These are phyloP conservation scores for Leptoclinus maculatus DNA, from an alignment of 2,797 vertebrate genomes.

Conservation along the genomic window DNA sequence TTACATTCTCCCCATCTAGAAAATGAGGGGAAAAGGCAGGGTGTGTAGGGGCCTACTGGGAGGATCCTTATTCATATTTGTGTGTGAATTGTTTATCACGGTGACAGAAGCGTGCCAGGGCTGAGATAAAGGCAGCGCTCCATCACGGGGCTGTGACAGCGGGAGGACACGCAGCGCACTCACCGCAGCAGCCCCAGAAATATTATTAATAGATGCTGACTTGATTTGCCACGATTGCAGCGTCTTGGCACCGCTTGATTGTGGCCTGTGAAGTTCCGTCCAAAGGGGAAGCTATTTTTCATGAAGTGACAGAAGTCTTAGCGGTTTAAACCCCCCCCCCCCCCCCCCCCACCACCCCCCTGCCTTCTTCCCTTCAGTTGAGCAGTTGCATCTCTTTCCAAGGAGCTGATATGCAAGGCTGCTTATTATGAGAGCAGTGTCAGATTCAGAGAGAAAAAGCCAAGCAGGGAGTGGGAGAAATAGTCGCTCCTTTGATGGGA, in stretches of 20 bases:
- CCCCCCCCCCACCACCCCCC: not conserved
- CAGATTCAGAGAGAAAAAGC: conserved; percentile 73
- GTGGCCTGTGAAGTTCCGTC: conserved; percentile 99
- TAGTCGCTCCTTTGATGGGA: conserved; percentile 78
- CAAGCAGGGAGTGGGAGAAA: conserved; percentile 53
- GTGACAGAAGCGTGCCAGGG: conserved; percentile 99
- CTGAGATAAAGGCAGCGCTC: conserved; percentile 99
- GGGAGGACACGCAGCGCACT: conserved; percentile 91
- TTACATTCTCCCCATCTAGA: conserved; percentile 96
- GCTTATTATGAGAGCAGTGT: conserved; percentile 81
- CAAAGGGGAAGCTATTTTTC: conserved; percentile 99
- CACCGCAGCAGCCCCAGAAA: conserved; percentile 94
- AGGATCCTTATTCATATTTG: conserved; percentile 99
- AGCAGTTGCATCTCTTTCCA: conserved; percentile 80
- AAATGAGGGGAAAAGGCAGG: conserved; percentile 89
- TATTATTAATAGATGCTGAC: conserved; percentile 99
- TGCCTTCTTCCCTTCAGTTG: conserved; percentile 69
- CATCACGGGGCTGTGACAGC: conserved; percentile 97
- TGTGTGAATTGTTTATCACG: conserved; percentile 99
- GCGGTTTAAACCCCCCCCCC: conserved; percentile 59
- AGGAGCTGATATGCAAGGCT: conserved; percentile 80
- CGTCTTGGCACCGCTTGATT: conserved; percentile 95
- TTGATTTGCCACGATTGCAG: conserved; percentile 96
- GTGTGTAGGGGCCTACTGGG: conserved; percentile 91
- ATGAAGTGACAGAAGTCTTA: conserved; percentile 97